A percentile compares a stretch with the other conserved stretches of the same genome.
phyloP scores from a whole-genome alignment of 2,797 vertebrate genomes.

The Phalloptychus januarius region DNA sequence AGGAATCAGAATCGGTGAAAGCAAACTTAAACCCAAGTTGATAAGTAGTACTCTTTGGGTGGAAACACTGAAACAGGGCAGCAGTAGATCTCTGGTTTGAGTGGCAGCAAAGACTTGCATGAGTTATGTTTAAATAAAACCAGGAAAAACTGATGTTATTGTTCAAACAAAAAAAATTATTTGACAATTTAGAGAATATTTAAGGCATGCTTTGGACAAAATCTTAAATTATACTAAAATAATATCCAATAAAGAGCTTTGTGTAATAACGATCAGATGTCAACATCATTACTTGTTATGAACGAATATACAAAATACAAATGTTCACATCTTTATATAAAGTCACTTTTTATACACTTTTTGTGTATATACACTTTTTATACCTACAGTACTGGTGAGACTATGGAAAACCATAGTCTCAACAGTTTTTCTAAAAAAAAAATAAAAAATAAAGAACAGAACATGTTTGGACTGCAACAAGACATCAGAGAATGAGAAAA shows the following conservation, averaged over 20 bases:
- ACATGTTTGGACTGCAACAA: not conserved
- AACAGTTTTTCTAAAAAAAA: not conserved
- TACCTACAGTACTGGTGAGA: no score
- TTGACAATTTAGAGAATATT: not conserved
- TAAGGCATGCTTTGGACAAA: not conserved
- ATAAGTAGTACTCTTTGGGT: conserved; percentile 39
- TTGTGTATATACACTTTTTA: no score
- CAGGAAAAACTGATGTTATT: not conserved
- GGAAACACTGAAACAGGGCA: conserved; percentile 52
- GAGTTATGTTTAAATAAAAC: not conserved
- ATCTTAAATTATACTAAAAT: not conserved
- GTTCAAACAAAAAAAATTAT: not conserved
- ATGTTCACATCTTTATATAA: not conserved
- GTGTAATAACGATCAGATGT: not conserved
- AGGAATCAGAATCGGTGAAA: conserved; percentile 56
- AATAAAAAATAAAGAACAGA: not conserved
- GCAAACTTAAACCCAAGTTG: conserved; percentile 50
- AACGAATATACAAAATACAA: not conserved
- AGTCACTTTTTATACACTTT: no score
- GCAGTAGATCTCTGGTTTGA: conserved; percentile 45
- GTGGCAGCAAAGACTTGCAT: conserved; percentile 48
- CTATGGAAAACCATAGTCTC: no score
- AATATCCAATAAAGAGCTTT: not conserved
- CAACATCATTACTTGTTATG: not conserved
- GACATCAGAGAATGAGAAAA: not conserved